Base-by-base conservation (phyloP, 2,797 vertebrate genomes). In the Poeciliopsis infans region DNA sequence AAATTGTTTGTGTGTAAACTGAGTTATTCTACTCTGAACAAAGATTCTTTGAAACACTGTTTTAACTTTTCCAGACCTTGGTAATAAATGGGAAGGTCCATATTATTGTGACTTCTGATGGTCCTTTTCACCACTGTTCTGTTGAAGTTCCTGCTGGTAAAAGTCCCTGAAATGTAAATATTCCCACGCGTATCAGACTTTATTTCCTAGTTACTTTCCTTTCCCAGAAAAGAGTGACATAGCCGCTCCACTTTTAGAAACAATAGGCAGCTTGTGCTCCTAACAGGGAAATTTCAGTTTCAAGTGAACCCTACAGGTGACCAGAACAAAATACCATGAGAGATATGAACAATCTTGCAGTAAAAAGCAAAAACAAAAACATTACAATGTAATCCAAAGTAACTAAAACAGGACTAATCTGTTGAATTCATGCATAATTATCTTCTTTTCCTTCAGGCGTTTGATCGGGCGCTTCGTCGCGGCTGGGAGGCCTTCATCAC, bases 401-500 rank as follows among this genome's bases (percentile, higher is more conserved):
- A 59, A n/a, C 55, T n/a, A 16, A 70, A 70, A 8, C 25, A 46
- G 25, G 12, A 16, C 11, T 43, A 31, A 25, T 15, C 39, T 16
- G 23, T 69, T 70, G n/a, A 10, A 66, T 66, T 36, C 5, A 18
- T 36, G 28, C 4, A 18, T 7, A 18, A 36, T 36, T 23, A 20
- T n/a, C 36, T 23, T 81, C 13, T 53, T 76, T 59, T 45, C 7
- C 41, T 31, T 73, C 84, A 96, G 96, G 93, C 94, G 39, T 79
- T 96, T 75, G 95, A 96, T 86, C 89, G 92, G 75, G 95, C 94
- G 3, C 80, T 97, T 20, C 94, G 95, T 5, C 91, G 95, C 0
- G 96, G 96, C 83, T 96, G 96, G 96, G 94, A 94, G 84, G 86
- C 87, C 77, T 96, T 97, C 51, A 71, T 96, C 84, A 61, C 92